Evolutionary conservation across 2,888 invertebrate genomes (phyloP).

Genomic region (Polydrusus pterygomalis): DNA sequence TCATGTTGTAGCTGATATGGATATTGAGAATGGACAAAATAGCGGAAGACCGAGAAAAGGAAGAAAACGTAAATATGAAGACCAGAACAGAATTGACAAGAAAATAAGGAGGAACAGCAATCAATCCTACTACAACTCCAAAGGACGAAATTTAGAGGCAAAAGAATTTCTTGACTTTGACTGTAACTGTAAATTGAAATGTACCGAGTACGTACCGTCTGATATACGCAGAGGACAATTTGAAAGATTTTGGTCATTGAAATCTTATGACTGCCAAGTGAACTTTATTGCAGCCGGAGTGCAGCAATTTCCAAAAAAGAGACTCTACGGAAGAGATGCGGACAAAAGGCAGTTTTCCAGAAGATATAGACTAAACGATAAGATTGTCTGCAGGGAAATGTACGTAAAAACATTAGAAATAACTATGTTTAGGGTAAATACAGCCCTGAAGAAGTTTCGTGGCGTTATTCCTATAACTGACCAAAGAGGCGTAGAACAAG

Average conservation of each 20-base stretch:
- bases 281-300: constrained; percentile 55
- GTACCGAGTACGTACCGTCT: constrained; percentile 40
- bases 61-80: constrained; percentile 48
- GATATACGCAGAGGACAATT: constrained; percentile 49
- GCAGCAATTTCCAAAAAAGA: constrained; percentile 43
- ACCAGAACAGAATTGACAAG: constrained; percentile 43
- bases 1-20: not conserved
- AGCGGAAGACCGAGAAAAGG: constrained; percentile 39
- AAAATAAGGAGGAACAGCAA: constrained; percentile 45
- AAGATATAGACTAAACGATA: constrained; percentile 12
- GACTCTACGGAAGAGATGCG: constrained; percentile 48
- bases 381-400: constrained; percentile 49
- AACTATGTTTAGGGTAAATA: constrained; percentile 50
- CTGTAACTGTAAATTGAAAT: constrained; percentile 36
- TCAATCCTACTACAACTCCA: constrained; percentile 50
- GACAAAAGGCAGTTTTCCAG: constrained; percentile 27
- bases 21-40: not conserved
- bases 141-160: constrained; percentile 38
- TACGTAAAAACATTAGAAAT: constrained; percentile 52
- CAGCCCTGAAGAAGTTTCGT: constrained; percentile 53
- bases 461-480: constrained; percentile 44
- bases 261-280: constrained; percentile 54
- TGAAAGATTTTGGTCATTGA: constrained; percentile 56
- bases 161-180: constrained; percentile 37
- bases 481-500: constrained; percentile 50